phyloP scores from a whole-genome alignment of 2,113 vertebrate species.

The Phalacrocorax carbo region DNA sequence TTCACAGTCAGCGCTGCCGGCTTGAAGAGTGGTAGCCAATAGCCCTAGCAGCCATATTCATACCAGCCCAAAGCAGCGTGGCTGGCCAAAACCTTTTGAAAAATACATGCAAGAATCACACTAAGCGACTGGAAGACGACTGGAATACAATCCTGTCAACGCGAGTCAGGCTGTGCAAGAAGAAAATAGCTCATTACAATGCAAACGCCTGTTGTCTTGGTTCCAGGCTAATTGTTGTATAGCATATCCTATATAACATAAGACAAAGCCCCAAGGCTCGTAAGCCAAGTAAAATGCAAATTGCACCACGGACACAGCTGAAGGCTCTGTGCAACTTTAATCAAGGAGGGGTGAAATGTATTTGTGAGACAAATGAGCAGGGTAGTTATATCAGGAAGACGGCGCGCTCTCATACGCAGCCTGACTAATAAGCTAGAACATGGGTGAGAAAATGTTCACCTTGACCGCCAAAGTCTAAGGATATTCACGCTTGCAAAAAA shows the following conservation, averaged over 20 bases:
- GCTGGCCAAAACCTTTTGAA: neutral
- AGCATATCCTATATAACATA: conserved; percentile 15
- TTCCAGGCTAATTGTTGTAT: conserved; percentile 42
- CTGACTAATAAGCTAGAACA: neutral
- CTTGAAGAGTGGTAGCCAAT: neutral
- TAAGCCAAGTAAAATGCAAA: conserved; percentile 48
- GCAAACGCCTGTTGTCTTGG: neutral
- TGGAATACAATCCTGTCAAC: neutral
- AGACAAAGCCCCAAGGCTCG: conserved; percentile 23
- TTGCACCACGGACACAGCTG: neutral
- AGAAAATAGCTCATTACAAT: conserved; percentile 27
- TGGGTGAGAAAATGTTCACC: neutral
- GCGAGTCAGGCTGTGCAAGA: neutral
- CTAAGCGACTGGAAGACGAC: neutral
- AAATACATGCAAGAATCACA: neutral
- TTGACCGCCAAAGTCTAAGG: neutral
- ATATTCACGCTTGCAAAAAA: neutral
- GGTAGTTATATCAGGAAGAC: neutral
- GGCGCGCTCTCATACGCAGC: neutral
- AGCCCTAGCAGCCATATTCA: neutral
- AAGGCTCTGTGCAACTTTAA: conserved; percentile 24
- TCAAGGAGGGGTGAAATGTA: neutral
- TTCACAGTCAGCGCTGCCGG: neutral
- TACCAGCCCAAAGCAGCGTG: neutral
- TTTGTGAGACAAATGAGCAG: conserved; percentile 36